Conservation (phyloP, 2,113 vertebrate genomes). For the Dissostichus mawsoni region DNA sequence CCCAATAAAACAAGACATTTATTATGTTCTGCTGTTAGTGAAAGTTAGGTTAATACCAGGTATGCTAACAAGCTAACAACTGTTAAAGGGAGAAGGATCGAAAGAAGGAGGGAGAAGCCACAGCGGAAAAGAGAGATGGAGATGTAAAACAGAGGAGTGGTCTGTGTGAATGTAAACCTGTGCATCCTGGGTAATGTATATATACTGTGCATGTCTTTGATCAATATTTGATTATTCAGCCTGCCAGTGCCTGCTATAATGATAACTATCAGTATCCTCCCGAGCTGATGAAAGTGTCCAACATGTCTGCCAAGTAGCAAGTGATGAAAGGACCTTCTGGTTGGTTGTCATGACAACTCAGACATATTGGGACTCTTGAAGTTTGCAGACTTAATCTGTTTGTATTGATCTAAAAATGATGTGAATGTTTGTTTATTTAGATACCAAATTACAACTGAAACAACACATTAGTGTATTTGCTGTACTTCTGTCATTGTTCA, state of each 20-base stretch:
- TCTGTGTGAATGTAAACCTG: background rate
- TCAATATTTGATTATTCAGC: background rate
- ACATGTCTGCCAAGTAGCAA: background rate
- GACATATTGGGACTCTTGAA: background rate
- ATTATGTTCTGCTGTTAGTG: background rate
- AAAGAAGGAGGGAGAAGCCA: background rate
- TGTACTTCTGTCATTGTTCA: background rate
- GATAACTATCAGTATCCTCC: background rate
- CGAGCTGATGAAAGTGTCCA: background rate
- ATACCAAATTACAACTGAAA: background rate
- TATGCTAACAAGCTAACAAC: background rate
- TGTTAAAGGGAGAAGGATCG: background rate
- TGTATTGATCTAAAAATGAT: background rate
- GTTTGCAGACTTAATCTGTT: background rate
- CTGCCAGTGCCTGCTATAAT: background rate
- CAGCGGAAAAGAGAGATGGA: too few relatives aligned
- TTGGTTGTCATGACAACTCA: background rate
- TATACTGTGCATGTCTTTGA: background rate
- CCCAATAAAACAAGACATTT: background rate
- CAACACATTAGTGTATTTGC: background rate
- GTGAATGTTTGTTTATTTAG: background rate
- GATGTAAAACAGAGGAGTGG: too few relatives aligned
- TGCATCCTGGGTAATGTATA: background rate
- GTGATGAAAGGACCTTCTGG: background rate
- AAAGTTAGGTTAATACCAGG: background rate